Base-by-base conservation (phyloP, 2,113 vertebrate genomes). In the Calyptommatus sinebrachiatus region DNA sequence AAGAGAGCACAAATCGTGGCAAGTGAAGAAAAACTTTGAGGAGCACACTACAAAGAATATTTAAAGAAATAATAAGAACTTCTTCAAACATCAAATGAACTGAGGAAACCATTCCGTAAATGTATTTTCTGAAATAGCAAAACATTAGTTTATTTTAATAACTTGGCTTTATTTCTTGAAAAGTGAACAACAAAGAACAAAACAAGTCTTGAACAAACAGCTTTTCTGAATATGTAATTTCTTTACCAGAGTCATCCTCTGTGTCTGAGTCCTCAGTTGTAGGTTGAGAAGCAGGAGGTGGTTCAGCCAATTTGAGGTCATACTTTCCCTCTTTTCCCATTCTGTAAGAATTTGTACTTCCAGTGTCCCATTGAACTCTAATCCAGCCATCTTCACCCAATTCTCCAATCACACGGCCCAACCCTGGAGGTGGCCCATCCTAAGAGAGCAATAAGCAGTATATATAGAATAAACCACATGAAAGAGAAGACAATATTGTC, bases 301-400 rank as follows among this genome's bases (percentile, higher is more conserved):
- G 96, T 78, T 99, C 98, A 1, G 97, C 97, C 83, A 99, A 86
- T 88, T 99, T 99, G 41, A 99, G 96, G 89, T 99, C 98, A 0
- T 99, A 99, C 87, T 99, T 99, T 46, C 98, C 98, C 82, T 99
- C 98, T 86, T 99, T 99, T 31, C 98, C 98, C 98, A 99, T 99
- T 76, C 98, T 92, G 91, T 99, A 99, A 3, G 98, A 99, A 93
- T 99, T 99, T 79, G 98, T 99, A 89, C 98, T 99, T 90, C 98
- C 97, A 0, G 98, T 99, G 83, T 99, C 98, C 98, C 98, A 99
- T 88, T 99, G 98, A 26, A 99, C 98, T 84, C 98, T 89, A 89
- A 99, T 99, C 98, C 98, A 99, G 5, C 98, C 98, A 5, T 99
- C 98, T 91, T 99, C 98, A 28, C 98, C 98, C 73, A 99, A 8